phyloP scores from a whole-genome alignment of 2,888 invertebrate genomes.

The Disparrhopalites patrizii region DNA sequence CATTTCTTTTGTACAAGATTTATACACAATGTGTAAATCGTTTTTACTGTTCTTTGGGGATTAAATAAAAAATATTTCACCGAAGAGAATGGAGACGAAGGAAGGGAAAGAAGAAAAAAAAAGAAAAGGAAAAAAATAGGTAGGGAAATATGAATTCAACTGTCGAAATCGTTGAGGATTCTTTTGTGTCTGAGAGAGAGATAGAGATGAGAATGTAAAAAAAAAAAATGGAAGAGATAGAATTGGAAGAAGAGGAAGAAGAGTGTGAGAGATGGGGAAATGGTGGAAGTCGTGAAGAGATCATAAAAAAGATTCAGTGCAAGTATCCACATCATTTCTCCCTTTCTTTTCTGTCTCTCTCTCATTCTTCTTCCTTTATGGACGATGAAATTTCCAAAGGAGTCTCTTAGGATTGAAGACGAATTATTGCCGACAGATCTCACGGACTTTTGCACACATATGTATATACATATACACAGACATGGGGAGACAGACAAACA shows the following conservation, averaged over 20 bases:
- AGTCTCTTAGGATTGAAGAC: neutral
- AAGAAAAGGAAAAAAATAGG: constrained; percentile 1
- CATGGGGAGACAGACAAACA: no score
- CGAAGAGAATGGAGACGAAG: no score
- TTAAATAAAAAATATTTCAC: constrained; percentile 19
- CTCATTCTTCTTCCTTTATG: constrained; percentile 3
- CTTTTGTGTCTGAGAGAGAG: no score
- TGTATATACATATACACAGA: no score
- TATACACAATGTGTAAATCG: constrained; percentile 15
- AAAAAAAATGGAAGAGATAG: no score
- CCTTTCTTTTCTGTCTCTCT: neutral
- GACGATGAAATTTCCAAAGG: neutral
- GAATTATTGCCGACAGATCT: no score
- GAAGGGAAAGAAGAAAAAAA: no score
- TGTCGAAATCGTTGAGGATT: constrained; percentile 9
- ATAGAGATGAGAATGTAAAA: no score
- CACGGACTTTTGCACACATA: no score
- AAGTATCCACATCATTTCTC: constrained; percentile 11
- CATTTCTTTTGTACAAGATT: constrained; percentile 1
- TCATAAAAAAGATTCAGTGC: constrained; percentile 16
- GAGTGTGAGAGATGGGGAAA: no score
- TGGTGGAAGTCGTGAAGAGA: no score
- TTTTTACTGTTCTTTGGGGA: constrained; percentile 15
- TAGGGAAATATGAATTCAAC: constrained; percentile 17
- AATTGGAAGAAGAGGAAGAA: no score